Evolutionary conservation across 1,140 invertebrate genomes (phyloP).

Genomic region (Solenopsis invicta): DNA sequence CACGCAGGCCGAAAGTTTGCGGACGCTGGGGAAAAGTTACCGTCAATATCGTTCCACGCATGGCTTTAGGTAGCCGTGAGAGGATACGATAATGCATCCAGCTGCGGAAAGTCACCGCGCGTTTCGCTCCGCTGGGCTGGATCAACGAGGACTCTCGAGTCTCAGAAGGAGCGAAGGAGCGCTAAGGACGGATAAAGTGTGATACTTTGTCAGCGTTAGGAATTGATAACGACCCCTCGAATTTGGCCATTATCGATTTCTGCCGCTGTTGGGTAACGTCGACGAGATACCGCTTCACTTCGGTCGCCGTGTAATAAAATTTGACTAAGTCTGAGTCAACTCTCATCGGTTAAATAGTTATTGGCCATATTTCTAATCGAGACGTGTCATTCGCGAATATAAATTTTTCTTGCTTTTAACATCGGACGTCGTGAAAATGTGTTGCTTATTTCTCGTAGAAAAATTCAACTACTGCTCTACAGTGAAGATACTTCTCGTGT

Average conservation of each 20-base stretch:
- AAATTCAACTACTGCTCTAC: neutral
- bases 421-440: neutral
- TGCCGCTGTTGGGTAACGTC: neutral
- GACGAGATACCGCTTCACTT: conserved; percentile 27
- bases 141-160: conserved; percentile 35
- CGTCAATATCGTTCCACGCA: conserved; percentile 52
- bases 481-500: neutral
- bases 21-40: conserved; percentile 42
- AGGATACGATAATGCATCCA: conserved; percentile 51
- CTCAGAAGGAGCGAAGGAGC: conserved; percentile 9
- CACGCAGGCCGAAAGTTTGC: conserved; percentile 53
- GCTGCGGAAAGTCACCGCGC: conserved; percentile 38
- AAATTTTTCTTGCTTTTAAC: neutral
- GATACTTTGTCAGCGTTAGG: conserved; percentile 42
- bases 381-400: neutral
- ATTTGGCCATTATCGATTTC: conserved; percentile 38
- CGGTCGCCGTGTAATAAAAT: conserved; percentile 27
- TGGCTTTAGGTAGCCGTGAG: conserved; percentile 14
- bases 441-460: neutral
- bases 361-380: neutral
- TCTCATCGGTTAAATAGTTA: neutral
- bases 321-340: conserved; percentile 15
- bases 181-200: conserved; percentile 32
- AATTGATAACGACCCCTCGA: conserved; percentile 43
- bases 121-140: conserved; percentile 3